These are phyloP conservation scores for Drosophila fuyamai DNA, from an alignment of 1,140 invertebrate species.

Conservation along the genomic window DNA sequence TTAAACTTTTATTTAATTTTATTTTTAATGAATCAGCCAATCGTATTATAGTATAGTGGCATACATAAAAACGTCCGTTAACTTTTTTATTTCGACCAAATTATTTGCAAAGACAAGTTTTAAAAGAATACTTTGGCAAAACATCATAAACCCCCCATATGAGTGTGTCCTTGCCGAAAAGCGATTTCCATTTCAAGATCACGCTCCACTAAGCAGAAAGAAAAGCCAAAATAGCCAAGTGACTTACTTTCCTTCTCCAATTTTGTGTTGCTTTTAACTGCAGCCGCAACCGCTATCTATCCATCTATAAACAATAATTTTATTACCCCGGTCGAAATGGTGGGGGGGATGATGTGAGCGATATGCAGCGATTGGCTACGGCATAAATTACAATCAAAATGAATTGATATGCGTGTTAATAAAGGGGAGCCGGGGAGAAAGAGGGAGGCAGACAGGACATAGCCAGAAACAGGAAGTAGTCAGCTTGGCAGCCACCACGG, in stretches of 20 bases:
- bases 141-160: conserved; percentile 7
- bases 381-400: conserved; percentile 83
- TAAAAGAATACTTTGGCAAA: conserved; percentile 5
- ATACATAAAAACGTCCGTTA: not conserved
- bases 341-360: conserved; percentile 64
- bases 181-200: conserved; percentile 40
- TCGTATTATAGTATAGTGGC: not conserved
- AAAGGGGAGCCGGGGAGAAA: conserved; percentile 39
- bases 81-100: not conserved
- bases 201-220: conserved; percentile 51
- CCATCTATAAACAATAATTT: conserved; percentile 80
- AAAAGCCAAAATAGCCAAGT: conserved; percentile 46
- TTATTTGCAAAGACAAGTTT: not conserved
- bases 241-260: conserved; percentile 38
- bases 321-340: conserved; percentile 45
- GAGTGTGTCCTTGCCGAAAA: conserved; percentile 1
- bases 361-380: conserved; percentile 80
- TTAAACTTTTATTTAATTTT: too few species aligned
- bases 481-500: conserved; percentile 71
- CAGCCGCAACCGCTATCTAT: conserved; percentile 67
- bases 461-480: conserved; percentile 57
- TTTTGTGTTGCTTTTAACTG: conserved; percentile 62
- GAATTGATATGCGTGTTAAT: conserved; percentile 83
- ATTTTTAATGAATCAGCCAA: not conserved
- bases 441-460: conserved; percentile 5